These are phyloP conservation scores for Ptychadena robeensis DNA, from an alignment of 2,797 vertebrate genomes.

Conservation along the genomic window DNA sequence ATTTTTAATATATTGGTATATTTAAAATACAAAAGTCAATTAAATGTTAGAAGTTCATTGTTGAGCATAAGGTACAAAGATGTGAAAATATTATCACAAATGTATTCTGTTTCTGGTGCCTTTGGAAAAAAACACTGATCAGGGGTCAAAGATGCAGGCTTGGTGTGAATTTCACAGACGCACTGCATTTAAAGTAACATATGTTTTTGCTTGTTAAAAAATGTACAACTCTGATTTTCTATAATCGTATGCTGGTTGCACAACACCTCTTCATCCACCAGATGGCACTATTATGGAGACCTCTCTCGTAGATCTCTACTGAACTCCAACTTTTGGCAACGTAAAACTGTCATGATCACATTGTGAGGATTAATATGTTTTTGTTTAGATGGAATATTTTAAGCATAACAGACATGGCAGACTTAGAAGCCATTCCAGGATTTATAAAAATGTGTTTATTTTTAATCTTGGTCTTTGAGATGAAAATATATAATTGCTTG, in stretches of 20 bases:
- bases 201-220: too few species aligned
- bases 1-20: too few species aligned
- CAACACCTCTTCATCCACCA: neutral
- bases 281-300: neutral
- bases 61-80: too few species aligned
- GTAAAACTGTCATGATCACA: neutral
- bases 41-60: too few species aligned
- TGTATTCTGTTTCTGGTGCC: too few species aligned
- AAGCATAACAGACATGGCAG: neutral
- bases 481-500: conserved; percentile 13
- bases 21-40: too few species aligned
- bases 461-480: neutral
- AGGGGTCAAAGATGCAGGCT: too few species aligned
- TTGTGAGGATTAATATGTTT: neutral
- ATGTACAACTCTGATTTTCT: too few species aligned
- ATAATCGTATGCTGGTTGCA: neutral
- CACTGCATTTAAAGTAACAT: too few species aligned
- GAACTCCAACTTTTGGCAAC: neutral
- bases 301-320: neutral
- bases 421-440: neutral
- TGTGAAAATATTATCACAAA: too few species aligned
- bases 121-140: too few species aligned
- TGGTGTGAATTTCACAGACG: too few species aligned
- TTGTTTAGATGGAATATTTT: neutral
- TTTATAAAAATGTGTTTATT: neutral